Evolutionary conservation across 1,140 invertebrate species (phyloP), one percentile per base, ranked within the genome.

Genomic region (Drosophila repleta): DNA sequence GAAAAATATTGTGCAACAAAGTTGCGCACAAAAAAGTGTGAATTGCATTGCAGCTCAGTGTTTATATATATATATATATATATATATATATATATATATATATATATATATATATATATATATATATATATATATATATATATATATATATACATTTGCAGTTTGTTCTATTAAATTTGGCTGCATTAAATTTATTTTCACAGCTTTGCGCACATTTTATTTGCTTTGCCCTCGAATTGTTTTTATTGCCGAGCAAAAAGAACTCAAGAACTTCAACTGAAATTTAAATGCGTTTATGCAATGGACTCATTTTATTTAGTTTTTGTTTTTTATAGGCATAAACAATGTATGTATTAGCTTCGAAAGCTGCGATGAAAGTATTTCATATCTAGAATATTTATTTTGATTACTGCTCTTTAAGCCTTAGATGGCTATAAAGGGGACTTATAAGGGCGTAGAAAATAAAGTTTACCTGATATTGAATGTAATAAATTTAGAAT

Each of bases 1-100:
- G 62, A 72, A 78, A 78, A 78, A 78, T 76, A 53, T 76, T 60
- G 71, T 69, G 71, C 66, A 74, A 70, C 51, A 74, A 74, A 74
- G 21, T 74, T 62, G 46, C 32, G 15, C 39, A 49, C 43, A 68
- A 69, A 74, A 70, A 69, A 57, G 71, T 74, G 65, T 74, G 58
- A 74, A 74, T 74, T 62, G 51, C 65, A 69, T 45, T 56, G 49
- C 37, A 73, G 24, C 48, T 51, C 21, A 32, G 46, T 24, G 29
- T 17, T 11, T 7, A 18, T 45, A 51, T 57, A 32, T 48, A 55
- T 8, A 29, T 29, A 29, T 29, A 7, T 29, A 29, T 29, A 8
- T 29, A 0, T 29, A 10, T 29, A 29, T 29, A 18, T 49, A n/a
- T 57, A 18, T 58, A 46, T 10, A 13, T 24, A n/a, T n/a, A n/a